Conservation (phyloP, 2,113 vertebrate genomes). For the Sardina pilchardus region DNA sequence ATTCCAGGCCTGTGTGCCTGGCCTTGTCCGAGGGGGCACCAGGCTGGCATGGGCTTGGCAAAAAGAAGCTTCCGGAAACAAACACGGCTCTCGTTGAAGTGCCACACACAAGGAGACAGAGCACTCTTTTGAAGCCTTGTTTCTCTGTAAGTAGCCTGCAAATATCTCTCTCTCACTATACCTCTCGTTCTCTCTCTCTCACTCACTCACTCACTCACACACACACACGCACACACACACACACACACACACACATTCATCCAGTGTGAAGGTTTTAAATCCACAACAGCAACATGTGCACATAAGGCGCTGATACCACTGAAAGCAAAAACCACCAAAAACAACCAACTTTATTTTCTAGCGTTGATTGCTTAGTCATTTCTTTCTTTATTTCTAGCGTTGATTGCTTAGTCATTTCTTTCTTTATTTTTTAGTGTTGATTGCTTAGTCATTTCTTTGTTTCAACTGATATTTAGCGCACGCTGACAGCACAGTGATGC, state of each 20-base stretch:
- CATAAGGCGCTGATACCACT: background rate
- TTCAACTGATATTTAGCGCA: background rate
- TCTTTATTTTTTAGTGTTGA: background rate
- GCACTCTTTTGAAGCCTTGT: background rate
- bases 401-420: too few species aligned
- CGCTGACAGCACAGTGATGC: background rate
- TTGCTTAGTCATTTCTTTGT: background rate
- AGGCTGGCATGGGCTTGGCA: background rate
- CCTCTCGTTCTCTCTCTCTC: too few species aligned
- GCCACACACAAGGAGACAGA: background rate
- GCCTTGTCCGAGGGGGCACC: background rate
- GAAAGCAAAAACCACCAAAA: background rate
- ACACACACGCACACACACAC: too few species aligned
- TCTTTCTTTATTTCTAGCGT: background rate
- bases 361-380: background rate
- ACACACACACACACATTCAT: too few species aligned
- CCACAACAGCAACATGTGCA: background rate
- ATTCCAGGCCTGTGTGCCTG: constrained; percentile 16
- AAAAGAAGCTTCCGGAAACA: background rate
- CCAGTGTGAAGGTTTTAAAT: too few species aligned
- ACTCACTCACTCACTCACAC: too few species aligned
- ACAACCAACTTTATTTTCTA: background rate
- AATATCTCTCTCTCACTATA: too few species aligned
- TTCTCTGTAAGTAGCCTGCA: background rate
- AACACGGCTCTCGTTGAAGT: background rate